Conservation (phyloP, 2,113 vertebrate genomes). For the Seriola quinqueradiata region DNA sequence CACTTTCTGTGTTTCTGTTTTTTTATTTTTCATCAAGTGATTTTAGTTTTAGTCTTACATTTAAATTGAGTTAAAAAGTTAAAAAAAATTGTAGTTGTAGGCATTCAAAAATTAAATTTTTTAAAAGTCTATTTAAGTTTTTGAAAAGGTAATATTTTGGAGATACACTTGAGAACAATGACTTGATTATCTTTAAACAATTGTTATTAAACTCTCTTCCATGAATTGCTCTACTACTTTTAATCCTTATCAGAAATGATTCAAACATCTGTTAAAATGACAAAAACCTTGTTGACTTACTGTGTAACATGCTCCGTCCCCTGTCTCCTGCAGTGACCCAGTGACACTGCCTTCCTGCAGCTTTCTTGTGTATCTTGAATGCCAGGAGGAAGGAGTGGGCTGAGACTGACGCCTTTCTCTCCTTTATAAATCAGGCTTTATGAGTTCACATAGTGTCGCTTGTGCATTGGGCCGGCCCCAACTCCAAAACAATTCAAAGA, state of each 20-base stretch:
- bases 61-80: too few species aligned
- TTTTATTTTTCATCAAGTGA: too few species aligned
- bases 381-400: constrained; percentile 64
- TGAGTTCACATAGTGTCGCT: constrained; percentile 69
- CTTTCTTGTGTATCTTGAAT: constrained; percentile 44
- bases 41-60: too few species aligned
- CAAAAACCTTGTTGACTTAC: constrained; percentile 25
- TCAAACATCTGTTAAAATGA: neutral
- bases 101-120: too few species aligned
- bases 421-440: constrained; percentile 68
- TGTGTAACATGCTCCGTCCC: neutral
- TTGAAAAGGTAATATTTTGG: neutral
- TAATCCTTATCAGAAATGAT: neutral
- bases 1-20: too few species aligned
- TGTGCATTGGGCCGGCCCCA: constrained; percentile 55
- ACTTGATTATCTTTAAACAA: neutral
- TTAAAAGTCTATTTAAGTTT: too few species aligned
- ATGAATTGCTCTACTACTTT: neutral
- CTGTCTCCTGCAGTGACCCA: neutral
- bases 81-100: too few species aligned
- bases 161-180: neutral
- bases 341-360: constrained; percentile 24
- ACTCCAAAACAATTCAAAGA: constrained; percentile 77
- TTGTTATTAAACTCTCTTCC: neutral
- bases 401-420: constrained; percentile 46